A percentile compares a stretch with the other conserved stretches of the same genome.
Conservation (phyloP, 1,140 invertebrate species). For the Paracyclopina nana region DNA sequence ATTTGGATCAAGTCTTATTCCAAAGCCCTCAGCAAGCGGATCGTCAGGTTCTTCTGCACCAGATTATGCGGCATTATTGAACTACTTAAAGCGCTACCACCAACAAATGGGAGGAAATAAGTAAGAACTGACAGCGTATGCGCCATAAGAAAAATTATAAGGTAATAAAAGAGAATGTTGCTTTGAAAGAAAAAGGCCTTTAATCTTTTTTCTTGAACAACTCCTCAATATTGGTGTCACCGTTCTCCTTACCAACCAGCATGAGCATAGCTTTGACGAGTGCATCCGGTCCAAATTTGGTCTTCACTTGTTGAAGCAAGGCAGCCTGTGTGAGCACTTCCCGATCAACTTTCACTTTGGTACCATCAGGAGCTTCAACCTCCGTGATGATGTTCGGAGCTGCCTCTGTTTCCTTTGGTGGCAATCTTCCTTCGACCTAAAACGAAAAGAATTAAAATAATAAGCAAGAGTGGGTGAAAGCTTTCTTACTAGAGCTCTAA, state of each 20-base stretch:
- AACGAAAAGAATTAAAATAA: background rate
- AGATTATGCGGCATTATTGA: background rate
- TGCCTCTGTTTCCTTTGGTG: background rate
- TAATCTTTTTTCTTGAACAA: too few species aligned
- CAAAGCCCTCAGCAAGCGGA: too few species aligned
- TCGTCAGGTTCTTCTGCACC: too few species aligned
- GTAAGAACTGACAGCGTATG: too few species aligned
- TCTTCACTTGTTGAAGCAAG: conserved; percentile 8
- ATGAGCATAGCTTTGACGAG: conserved; percentile 3
- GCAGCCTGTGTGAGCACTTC: conserved; percentile 4
- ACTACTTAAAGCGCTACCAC: background rate
- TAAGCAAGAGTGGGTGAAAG: too few species aligned
- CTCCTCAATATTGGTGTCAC: too few species aligned
- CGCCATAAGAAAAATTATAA: too few species aligned
- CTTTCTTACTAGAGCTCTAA: conserved; percentile 1
- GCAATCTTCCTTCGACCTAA: background rate
- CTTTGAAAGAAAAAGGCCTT: too few species aligned
- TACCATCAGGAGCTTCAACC: background rate
- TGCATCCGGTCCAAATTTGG: background rate
- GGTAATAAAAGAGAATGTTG: too few species aligned
- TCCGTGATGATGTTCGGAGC: too few species aligned
- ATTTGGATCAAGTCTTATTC: too few species aligned
- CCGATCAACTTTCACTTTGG: background rate
- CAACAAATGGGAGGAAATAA: background rate
- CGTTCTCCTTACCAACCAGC: too few species aligned